Conservation (phyloP, 2,888 invertebrate genomes). For the Endotricha flammealis region DNA sequence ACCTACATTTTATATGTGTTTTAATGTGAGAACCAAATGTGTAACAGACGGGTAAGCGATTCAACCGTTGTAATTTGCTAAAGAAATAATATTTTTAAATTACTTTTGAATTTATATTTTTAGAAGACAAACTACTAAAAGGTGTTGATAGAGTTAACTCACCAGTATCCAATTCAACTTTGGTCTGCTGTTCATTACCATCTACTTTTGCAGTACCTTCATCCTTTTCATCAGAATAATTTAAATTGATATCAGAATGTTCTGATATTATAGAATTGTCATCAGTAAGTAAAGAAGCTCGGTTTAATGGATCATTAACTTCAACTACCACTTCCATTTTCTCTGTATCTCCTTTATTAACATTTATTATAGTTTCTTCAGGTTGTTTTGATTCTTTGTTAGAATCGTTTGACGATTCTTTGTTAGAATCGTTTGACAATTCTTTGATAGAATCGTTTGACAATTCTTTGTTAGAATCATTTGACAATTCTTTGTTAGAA, state of each 20-base stretch:
- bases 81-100: too few species aligned
- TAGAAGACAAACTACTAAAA: too few species aligned
- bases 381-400: conserved; percentile 13
- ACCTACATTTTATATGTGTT: too few species aligned
- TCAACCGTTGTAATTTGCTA: too few species aligned
- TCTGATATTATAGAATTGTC: conserved; percentile 64
- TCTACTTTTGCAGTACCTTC: not conserved
- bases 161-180: conserved; percentile 12
- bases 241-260: conserved; percentile 40
- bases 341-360: conserved; percentile 10
- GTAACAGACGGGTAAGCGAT: too few species aligned
- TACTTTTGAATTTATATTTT: too few species aligned
- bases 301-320: conserved; percentile 46
- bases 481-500: conserved; percentile 24
- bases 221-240: conserved; percentile 44
- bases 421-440: conserved; percentile 16
- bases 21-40: too few species aligned
- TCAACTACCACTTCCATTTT: too few species aligned
- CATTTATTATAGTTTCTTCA: conserved; percentile 9
- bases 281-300: conserved; percentile 59
- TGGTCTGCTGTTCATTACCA: conserved; percentile 4
- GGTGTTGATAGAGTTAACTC: too few species aligned
- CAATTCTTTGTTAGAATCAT: conserved; percentile 16
- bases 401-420: conserved; percentile 21
- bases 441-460: too few species aligned